phyloP scores from a whole-genome alignment of 2,888 invertebrate species.

The Agrilus mali region DNA sequence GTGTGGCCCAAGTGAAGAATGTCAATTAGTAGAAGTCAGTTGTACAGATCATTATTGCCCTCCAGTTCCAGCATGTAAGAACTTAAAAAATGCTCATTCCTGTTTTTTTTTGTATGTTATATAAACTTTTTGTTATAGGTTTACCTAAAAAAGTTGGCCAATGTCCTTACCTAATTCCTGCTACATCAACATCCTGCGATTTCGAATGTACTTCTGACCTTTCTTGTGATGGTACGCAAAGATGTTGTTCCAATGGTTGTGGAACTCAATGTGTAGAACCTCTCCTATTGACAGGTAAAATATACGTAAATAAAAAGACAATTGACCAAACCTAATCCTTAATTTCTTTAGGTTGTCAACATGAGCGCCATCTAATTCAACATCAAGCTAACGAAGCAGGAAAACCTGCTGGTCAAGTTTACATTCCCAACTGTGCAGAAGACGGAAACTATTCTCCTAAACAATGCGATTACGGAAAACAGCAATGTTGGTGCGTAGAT shows the following conservation, averaged over 20 bases:
- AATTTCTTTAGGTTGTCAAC: constrained; percentile 46
- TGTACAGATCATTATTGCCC: constrained; percentile 78
- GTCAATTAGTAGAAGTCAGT: constrained; percentile 72
- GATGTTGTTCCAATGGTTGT: constrained; percentile 80
- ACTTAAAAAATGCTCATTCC: background rate
- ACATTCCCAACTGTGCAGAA: constrained; percentile 59
- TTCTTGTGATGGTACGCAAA: constrained; percentile 55
- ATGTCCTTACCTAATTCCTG: constrained; percentile 71
- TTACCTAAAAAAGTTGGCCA: constrained; percentile 63
- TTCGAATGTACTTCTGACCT: constrained; percentile 66
- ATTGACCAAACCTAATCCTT: background rate
- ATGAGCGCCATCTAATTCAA: constrained; percentile 38
- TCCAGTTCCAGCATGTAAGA: constrained; percentile 68
- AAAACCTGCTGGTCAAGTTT: constrained; percentile 60
- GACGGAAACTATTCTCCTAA: constrained; percentile 58
- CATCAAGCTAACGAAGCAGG: constrained; percentile 59
- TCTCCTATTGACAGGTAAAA: constrained; percentile 47
- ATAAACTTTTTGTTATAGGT: constrained; percentile 27
- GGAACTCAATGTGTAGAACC: constrained; percentile 70
- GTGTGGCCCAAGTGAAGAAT: constrained; percentile 56
- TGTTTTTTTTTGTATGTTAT: background rate
- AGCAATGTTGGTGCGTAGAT: constrained; percentile 76
- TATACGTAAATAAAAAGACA: background rate
- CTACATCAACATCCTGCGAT: constrained; percentile 52
- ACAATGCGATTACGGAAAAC: constrained; percentile 58